phyloP scores from a whole-genome alignment of 2,113 vertebrate genomes.

The Dasyurus viverrinus region DNA sequence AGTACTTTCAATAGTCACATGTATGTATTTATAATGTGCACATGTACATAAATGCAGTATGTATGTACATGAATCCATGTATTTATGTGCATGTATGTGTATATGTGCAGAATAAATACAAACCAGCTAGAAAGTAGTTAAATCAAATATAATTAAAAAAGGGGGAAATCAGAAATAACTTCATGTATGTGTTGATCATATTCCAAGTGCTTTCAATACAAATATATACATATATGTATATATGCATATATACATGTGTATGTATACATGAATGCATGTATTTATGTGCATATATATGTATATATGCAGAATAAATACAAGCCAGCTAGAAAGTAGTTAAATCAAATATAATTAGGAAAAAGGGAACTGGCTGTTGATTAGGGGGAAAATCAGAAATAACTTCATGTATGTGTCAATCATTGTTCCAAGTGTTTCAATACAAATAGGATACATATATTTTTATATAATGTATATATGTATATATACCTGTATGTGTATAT shows the following conservation, averaged over 20 bases:
- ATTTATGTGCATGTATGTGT: no score
- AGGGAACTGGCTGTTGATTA: background rate
- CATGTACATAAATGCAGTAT: background rate
- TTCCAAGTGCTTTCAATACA: no score
- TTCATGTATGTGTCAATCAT: background rate
- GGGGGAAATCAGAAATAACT: no score
- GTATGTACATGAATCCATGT: no score
- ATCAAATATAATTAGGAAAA: background rate
- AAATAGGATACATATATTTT: background rate
- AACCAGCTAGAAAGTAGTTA: no score
- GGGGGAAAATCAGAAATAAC: background rate
- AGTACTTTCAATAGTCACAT: background rate
- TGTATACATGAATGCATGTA: background rate
- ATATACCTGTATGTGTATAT: no score
- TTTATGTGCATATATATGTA: background rate
- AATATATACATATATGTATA: background rate
- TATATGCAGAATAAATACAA: background rate
- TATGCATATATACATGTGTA: background rate
- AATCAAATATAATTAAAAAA: no score
- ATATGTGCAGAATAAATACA: no score
- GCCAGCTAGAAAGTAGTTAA: background rate
- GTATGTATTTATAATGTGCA: background rate
- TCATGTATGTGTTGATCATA: no score
- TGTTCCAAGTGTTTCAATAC: background rate
- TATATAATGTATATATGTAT: no score